Evolutionary conservation across 2,113 vertebrate genomes (phyloP).

Genomic region (Osmerus eperlanus): DNA sequence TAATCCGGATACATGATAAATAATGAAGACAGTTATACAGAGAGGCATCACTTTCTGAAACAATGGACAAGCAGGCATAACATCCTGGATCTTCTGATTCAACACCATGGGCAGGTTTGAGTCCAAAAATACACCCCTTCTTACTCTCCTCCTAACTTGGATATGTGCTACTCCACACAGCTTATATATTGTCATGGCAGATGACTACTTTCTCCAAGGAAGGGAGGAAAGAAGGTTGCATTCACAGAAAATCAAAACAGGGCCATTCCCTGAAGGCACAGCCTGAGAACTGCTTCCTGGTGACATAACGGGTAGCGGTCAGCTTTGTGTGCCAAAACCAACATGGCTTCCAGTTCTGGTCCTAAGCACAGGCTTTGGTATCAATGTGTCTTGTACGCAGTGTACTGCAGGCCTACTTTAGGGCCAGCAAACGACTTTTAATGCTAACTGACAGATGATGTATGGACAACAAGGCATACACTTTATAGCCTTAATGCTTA

Average conservation of each 20-base stretch:
- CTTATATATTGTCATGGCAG: too few relatives aligned
- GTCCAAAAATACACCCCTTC: too few relatives aligned
- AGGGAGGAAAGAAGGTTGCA: too few relatives aligned
- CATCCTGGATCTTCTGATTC: slow-evolving; percentile 21
- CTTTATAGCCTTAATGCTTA: neutral
- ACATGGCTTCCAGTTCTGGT: slow-evolving; percentile 56
- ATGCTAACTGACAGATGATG: too few relatives aligned
- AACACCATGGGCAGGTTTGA: slow-evolving; percentile 12
- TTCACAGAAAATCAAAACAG: too few relatives aligned
- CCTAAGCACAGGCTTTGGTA: slow-evolving; percentile 51
- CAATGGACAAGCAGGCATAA: slow-evolving; percentile 47
- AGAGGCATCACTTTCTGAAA: slow-evolving; percentile 1
- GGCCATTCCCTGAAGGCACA: slow-evolving; percentile 62
- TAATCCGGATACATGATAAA: slow-evolving; percentile 32
- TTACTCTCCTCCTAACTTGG: too few relatives aligned
- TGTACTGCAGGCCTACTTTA: slow-evolving; percentile 22
- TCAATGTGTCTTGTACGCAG: slow-evolving; percentile 10
- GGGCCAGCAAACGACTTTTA: too few relatives aligned
- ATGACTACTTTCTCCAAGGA: too few relatives aligned
- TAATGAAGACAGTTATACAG: slow-evolving; percentile 9
- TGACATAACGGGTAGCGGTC: slow-evolving; percentile 66
- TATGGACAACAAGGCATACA: neutral
- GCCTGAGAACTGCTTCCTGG: slow-evolving; percentile 58
- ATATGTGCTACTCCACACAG: too few relatives aligned
- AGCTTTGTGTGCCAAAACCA: slow-evolving; percentile 65